A percentile compares a stretch with the other conserved stretches of the same genome.
Conservation (phyloP, 1,140 invertebrate species). For the Drepana arcuata region DNA sequence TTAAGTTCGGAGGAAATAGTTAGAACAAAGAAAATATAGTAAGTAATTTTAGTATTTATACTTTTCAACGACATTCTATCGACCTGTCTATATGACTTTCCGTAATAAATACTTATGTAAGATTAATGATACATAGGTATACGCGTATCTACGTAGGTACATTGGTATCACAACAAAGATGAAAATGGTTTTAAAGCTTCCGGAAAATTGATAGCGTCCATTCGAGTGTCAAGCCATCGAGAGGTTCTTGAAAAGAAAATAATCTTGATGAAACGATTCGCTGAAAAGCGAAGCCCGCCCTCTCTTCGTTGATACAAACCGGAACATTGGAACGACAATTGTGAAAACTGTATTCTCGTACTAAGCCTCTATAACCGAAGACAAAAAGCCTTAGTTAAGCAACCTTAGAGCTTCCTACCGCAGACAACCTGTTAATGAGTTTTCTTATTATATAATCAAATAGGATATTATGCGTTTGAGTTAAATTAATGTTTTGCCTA, state of each 20-base stretch:
- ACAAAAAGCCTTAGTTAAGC: too few relatives aligned
- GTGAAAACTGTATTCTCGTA: conserved; percentile 42
- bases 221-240: conserved; percentile 16
- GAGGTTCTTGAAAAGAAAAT: conserved; percentile 40
- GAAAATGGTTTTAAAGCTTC: conserved; percentile 11
- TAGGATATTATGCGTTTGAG: too few relatives aligned
- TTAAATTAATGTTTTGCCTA: too few relatives aligned
- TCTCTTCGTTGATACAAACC: conserved; percentile 34
- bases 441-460: conserved; percentile 16
- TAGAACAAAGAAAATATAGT: too few relatives aligned
- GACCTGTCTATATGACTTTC: too few relatives aligned
- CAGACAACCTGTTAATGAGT: conserved; percentile 24
- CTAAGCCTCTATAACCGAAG: conserved; percentile 20
- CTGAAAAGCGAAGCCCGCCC: conserved; percentile 33
- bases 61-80: too few relatives aligned
- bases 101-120: too few relatives aligned
- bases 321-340: conserved; percentile 21
- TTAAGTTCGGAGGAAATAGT: too few relatives aligned
- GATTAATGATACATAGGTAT: too few relatives aligned
- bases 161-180: too few relatives aligned
- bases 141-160: too few relatives aligned
- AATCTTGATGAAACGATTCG: conserved; percentile 52
- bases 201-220: conserved; percentile 31
- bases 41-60: too few relatives aligned
- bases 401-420: conserved; percentile 20